Conservation (phyloP, 2,888 invertebrate genomes). For the Homarus gammarus region DNA sequence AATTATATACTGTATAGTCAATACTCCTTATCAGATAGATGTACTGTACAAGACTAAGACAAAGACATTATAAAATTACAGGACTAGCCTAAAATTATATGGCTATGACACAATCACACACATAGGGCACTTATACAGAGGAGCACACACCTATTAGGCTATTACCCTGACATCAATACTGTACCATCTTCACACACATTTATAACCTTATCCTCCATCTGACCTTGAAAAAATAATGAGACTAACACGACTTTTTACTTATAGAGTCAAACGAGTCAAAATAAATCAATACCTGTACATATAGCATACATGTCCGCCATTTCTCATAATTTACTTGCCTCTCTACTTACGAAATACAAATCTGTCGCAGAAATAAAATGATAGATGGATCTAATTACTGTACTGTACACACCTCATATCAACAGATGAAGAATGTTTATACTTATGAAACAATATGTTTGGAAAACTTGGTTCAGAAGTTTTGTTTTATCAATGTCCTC, state of each 20-base stretch:
- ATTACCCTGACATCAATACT: neutral
- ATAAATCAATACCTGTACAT: neutral
- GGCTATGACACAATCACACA: neutral
- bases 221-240: neutral
- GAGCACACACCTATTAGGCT: neutral
- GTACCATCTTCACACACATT: neutral
- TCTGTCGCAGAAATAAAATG: no score
- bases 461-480: no score
- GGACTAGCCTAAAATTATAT: neutral
- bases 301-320: no score
- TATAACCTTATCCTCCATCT: neutral
- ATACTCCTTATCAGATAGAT: neutral
- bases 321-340: no score
- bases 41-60: neutral
- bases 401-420: no score
- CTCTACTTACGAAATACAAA: no score
- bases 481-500: no score
- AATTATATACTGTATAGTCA: neutral
- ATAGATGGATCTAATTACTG: no score
- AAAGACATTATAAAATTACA: neutral
- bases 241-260: neutral
- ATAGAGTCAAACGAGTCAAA: no score
- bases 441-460: no score
- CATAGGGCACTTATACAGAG: neutral
- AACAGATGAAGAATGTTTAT: no score